These are phyloP conservation scores for Symphodus melops DNA, from an alignment of 2,113 vertebrate genomes.

Conservation along the genomic window DNA sequence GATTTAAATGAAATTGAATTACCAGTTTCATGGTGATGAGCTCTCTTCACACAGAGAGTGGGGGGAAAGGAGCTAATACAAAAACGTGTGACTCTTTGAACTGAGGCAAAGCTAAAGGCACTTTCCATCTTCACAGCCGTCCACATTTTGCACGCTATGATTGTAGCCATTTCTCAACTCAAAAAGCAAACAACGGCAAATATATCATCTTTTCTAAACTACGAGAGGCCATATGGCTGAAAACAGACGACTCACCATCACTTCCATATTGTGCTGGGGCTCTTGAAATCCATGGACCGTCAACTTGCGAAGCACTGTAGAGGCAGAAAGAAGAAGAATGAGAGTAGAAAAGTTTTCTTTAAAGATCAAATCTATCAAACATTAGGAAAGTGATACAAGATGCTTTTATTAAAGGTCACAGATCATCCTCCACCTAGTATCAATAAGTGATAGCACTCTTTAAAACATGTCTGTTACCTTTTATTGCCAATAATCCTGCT, in stretches of 20 bases:
- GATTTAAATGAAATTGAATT: conserved; percentile 60
- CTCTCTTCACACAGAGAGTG: conserved; percentile 33
- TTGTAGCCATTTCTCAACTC: conserved; percentile 37
- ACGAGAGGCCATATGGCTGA: not conserved
- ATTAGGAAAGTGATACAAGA: not conserved
- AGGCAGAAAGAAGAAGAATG: not conserved
- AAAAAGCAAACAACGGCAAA: conserved; percentile 39
- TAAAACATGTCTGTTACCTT: too few species aligned
- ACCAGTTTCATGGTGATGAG: conserved; percentile 48
- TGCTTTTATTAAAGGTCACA: not conserved
- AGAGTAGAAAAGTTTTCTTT: not conserved
- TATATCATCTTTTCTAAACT: conserved; percentile 34
- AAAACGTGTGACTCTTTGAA: conserved; percentile 59
- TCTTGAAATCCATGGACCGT: conserved; percentile 96
- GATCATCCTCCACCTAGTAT: too few species aligned
- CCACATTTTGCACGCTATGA: conserved; percentile 46
- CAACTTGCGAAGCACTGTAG: conserved; percentile 92
- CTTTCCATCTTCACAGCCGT: conserved; percentile 53
- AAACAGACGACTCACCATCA: conserved; percentile 89
- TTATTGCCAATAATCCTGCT: too few species aligned
- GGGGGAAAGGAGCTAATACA: conserved; percentile 31
- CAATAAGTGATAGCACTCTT: too few species aligned
- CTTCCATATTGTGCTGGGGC: conserved; percentile 91
- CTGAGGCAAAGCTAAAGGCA: conserved; percentile 54
- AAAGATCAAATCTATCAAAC: not conserved